phyloP scores from a whole-genome alignment of 1,140 invertebrate species.

The Nebria ingens region DNA sequence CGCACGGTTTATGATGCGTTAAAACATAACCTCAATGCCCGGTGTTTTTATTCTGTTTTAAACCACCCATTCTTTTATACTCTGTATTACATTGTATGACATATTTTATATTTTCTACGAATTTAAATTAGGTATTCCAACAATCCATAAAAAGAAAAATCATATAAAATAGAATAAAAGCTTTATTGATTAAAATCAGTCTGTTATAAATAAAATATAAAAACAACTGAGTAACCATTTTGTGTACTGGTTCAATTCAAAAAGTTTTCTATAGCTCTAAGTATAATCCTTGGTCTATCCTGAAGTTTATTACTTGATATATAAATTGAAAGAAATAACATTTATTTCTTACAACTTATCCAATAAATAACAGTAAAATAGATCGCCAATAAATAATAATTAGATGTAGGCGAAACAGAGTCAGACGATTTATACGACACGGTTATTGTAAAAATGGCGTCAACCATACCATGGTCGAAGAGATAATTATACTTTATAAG shows the following conservation, averaged over 20 bases:
- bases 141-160: neutral
- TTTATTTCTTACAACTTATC: no score
- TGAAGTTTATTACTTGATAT: no score
- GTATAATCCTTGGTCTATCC: no score
- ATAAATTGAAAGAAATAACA: no score
- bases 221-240: no score
- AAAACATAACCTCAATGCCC: neutral
- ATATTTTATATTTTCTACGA: neutral
- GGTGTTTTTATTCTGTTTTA: neutral
- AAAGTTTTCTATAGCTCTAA: no score
- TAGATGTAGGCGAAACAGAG: constrained; percentile 2
- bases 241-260: no score
- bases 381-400: constrained; percentile 2
- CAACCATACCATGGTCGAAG: neutral
- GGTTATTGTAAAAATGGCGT: neutral
- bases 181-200: neutral
- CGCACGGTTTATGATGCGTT: neutral
- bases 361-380: constrained; percentile 7
- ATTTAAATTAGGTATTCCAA: neutral
- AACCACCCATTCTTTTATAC: neutral
- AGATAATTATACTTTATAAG: constrained; percentile 9
- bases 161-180: neutral
- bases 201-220: neutral
- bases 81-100: neutral
- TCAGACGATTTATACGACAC: neutral